phyloP scores from a whole-genome alignment of 2,888 invertebrate species.

The Nowickia ferox region DNA sequence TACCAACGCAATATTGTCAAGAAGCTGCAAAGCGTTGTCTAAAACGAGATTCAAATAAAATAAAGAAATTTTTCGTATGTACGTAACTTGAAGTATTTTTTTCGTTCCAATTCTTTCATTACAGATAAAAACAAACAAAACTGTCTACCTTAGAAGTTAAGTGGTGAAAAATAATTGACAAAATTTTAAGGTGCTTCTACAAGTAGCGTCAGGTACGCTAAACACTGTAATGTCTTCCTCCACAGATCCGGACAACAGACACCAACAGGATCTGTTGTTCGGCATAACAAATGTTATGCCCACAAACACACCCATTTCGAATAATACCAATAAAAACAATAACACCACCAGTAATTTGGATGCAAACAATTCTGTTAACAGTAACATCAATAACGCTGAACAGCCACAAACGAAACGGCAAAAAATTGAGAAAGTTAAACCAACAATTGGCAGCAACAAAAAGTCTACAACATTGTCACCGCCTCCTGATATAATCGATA shows the following conservation, averaged over 20 bases:
- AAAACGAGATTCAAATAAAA: constrained; percentile 7
- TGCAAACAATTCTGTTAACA: constrained; percentile 59
- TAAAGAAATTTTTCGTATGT: neutral
- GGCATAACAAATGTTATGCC: constrained; percentile 35
- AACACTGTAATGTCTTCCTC: constrained; percentile 56
- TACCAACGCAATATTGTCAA: constrained; percentile 28
- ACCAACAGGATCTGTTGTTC: constrained; percentile 50
- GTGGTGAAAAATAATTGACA: neutral
- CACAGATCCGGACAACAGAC: constrained; percentile 52
- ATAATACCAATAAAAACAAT: constrained; percentile 49
- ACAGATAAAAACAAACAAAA: constrained; percentile 15
- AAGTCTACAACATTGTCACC: constrained; percentile 66
- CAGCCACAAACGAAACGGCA: constrained; percentile 94
- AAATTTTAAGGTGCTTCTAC: neutral
- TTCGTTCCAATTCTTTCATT: constrained; percentile 8
- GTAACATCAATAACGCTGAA: constrained; percentile 87
- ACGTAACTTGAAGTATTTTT: neutral
- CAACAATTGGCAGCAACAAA: constrained; percentile 46
- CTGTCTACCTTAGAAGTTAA: neutral
- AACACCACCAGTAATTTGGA: constrained; percentile 21
- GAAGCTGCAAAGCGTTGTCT: constrained; percentile 32
- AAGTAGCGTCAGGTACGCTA: constrained; percentile 57
- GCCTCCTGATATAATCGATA: constrained; percentile 77
- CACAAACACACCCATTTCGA: constrained; percentile 35
- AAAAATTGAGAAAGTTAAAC: constrained; percentile 85